A percentile compares a stretch with the other conserved stretches of the same genome.
Conservation (phyloP, 2,888 invertebrate species). For the Protophormia terraenovae region DNA sequence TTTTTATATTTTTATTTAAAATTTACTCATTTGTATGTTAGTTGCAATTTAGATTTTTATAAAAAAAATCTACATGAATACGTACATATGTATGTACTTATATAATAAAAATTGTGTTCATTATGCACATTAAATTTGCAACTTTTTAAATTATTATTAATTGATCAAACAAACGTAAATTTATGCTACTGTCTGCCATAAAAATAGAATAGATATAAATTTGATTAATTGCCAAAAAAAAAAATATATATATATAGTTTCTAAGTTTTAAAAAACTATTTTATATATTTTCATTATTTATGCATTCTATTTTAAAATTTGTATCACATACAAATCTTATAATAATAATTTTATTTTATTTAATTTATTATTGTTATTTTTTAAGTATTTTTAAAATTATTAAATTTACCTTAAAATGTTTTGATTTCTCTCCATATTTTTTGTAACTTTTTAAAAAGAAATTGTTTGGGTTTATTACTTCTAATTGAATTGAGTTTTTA, state of each 20-base stretch:
- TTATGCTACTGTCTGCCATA: slow-evolving; percentile 2
- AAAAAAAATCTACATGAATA: too few relatives aligned
- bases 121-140: slow-evolving; percentile 47
- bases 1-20: background rate
- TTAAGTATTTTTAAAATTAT: too few relatives aligned
- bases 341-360: too few relatives aligned
- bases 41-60: slow-evolving; percentile 11
- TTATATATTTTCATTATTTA: background rate
- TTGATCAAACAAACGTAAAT: slow-evolving; percentile 16
- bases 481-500: too few relatives aligned
- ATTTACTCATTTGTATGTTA: slow-evolving; percentile 32
- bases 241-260: too few relatives aligned
- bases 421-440: too few relatives aligned
- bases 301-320: background rate
- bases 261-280: background rate
- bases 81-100: too few relatives aligned
- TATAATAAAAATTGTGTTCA: slow-evolving; percentile 20
- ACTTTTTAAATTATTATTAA: slow-evolving; percentile 41
- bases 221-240: background rate
- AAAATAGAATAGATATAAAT: background rate
- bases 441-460: too few relatives aligned
- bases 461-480: too few relatives aligned
- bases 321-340: too few relatives aligned
- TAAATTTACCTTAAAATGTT: too few relatives aligned
- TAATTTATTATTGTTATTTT: too few relatives aligned